phyloP scores from a whole-genome alignment of 1,140 invertebrate species.

The Bathynomus jamesi region DNA sequence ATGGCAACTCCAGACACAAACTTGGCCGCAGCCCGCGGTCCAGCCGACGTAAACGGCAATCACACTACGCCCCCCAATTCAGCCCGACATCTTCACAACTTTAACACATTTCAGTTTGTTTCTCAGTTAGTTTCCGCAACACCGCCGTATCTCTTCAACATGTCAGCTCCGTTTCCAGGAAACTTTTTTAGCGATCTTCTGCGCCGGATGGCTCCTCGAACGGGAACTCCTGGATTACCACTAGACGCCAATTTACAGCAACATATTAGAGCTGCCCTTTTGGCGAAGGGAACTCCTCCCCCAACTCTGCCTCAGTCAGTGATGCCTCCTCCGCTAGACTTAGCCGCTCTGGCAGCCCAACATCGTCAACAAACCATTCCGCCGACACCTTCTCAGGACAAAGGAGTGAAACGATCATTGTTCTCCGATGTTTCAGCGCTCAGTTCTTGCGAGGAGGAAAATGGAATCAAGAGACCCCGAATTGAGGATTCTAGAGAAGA shows the following conservation, averaged over 20 bases:
- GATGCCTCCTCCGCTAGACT: slow-evolving; percentile 31
- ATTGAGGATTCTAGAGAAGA: slow-evolving; percentile 24
- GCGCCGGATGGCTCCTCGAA: slow-evolving; percentile 30
- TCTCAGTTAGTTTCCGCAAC: slow-evolving; percentile 35
- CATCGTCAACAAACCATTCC: slow-evolving; percentile 11
- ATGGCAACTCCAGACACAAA: slow-evolving; percentile 35
- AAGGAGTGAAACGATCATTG: slow-evolving; percentile 33
- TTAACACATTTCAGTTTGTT: slow-evolving; percentile 37
- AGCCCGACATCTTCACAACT: slow-evolving; percentile 32
- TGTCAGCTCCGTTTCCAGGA: slow-evolving; percentile 32
- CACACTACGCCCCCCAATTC: slow-evolving; percentile 5
- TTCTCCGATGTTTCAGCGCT: slow-evolving; percentile 30
- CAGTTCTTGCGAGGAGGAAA: slow-evolving; percentile 30
- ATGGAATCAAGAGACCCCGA: slow-evolving; percentile 27
- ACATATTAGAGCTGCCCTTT: slow-evolving; percentile 32
- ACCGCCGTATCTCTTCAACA: slow-evolving; percentile 36
- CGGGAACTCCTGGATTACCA: slow-evolving; percentile 28
- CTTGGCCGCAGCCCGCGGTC: slow-evolving; percentile 17
- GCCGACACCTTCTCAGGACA: slow-evolving; percentile 16
- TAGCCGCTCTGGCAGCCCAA: slow-evolving; percentile 16
- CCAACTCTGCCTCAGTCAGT: slow-evolving; percentile 27
- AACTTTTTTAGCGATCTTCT: slow-evolving; percentile 37
- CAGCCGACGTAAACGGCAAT: slow-evolving; percentile 11
- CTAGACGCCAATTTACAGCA: slow-evolving; percentile 31
- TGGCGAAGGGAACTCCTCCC: slow-evolving; percentile 30